These are phyloP conservation scores for Riptortus pedestris DNA, from an alignment of 1,140 invertebrate genomes.

Conservation along the genomic window DNA sequence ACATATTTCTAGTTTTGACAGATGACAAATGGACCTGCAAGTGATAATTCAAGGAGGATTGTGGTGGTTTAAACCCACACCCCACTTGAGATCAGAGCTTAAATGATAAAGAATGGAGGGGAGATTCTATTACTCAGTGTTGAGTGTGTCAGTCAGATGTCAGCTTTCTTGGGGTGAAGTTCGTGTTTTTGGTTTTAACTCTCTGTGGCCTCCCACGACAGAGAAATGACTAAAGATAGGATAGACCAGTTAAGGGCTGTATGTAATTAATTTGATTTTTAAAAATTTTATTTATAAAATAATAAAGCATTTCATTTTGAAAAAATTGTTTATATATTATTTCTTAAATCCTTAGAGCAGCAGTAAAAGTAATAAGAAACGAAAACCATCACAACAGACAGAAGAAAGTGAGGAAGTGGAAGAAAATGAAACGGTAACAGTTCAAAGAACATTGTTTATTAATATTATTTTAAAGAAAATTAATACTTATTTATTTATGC, in stretches of 20 bases:
- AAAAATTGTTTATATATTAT: not conserved
- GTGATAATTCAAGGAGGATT: not conserved
- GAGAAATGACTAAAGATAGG: conserved; percentile 14
- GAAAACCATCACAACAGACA: not conserved
- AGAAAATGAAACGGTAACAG: conserved; percentile 8
- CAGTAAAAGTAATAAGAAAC: not conserved
- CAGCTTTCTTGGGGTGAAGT: not conserved
- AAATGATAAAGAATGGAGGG: conserved; percentile 17
- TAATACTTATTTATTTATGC: no score
- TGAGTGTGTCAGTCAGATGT: not conserved
- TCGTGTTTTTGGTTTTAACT: not conserved
- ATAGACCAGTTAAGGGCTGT: conserved; percentile 3
- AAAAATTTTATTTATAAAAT: not conserved
- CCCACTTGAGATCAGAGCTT: conserved; percentile 12
- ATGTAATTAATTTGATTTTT: conserved; percentile 3
- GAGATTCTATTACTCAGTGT: conserved; percentile 6
- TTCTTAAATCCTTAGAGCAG: not conserved
- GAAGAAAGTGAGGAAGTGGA: not conserved
- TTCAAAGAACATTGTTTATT: no score
- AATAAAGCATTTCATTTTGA: not conserved
- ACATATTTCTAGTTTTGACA: not conserved
- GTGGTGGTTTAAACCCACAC: not conserved
- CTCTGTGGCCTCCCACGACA: no score
- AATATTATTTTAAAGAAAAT: no score
- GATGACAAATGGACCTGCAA: not conserved